Evolutionary conservation across 35 echinoderm and acorn worm species (phyloP).

Genomic region (Chiridota heheva): DNA sequence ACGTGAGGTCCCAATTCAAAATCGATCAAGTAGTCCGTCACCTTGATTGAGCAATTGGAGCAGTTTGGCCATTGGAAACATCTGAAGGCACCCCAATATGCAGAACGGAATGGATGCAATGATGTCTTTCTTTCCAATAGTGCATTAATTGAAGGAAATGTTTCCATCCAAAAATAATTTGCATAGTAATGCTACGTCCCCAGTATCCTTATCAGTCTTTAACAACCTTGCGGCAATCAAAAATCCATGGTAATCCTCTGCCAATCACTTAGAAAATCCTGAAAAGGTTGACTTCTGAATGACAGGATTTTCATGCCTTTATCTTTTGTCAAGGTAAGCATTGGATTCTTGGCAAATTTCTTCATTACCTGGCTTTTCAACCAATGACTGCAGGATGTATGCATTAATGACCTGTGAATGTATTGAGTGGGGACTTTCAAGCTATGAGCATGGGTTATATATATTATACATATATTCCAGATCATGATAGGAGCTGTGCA

Average conservation of each 20-base stretch:
- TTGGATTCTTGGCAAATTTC: too few species aligned
- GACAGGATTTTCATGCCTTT: too few species aligned
- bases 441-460: too few species aligned
- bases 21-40: too few species aligned
- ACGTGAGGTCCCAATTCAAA: too few species aligned
- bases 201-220: not conserved
- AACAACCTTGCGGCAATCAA: not conserved
- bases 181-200: not conserved
- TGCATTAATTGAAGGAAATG: not conserved
- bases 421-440: too few species aligned
- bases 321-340: too few species aligned
- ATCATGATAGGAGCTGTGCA: too few species aligned
- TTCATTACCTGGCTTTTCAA: too few species aligned
- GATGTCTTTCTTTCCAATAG: not conserved
- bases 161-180: not conserved
- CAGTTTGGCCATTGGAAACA: conserved; percentile 5
- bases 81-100: not conserved
- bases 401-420: too few species aligned
- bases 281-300: not conserved
- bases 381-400: too few species aligned
- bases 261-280: not conserved
- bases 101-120: not conserved
- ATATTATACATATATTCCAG: too few species aligned
- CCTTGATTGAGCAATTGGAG: not conserved
- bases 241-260: not conserved